A percentile compares a stretch with the other conserved stretches of the same genome.
Conservation (phyloP, 2,113 vertebrate species). For the Otis tarda region DNA sequence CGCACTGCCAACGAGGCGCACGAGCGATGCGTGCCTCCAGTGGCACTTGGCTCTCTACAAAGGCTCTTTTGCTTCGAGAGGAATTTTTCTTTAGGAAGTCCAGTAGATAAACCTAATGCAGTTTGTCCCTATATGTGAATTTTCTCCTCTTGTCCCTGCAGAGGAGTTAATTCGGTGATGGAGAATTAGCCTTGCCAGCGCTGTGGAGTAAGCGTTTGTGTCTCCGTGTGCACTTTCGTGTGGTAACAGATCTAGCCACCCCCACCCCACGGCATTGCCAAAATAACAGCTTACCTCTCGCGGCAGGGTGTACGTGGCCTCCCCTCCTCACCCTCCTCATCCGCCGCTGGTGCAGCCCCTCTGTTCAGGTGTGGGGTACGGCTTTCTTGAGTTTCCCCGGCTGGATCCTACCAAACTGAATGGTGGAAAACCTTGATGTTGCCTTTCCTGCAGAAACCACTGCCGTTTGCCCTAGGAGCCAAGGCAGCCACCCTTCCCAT, state of each 20-base stretch:
- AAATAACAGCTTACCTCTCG: neutral
- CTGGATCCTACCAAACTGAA: neutral
- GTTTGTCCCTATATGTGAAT: neutral
- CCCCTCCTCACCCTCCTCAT: neutral
- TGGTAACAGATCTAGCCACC: neutral
- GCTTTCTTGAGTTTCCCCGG: neutral
- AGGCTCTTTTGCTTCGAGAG: neutral
- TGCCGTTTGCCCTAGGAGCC: neutral
- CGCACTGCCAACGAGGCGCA: neutral
- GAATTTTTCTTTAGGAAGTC: neutral
- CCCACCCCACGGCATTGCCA: neutral
- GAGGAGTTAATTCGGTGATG: neutral
- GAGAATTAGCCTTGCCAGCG: neutral
- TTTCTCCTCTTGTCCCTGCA: neutral
- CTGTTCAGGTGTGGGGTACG: neutral
- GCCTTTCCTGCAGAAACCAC: neutral
- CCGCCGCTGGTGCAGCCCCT: neutral
- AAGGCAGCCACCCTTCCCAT: neutral
- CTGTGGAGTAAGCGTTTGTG: neutral
- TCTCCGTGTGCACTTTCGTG: fast-evolving
- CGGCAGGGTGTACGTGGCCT: fast-evolving
- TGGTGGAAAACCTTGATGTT: neutral
- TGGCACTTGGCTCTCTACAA: neutral
- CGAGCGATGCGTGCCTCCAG: neutral
- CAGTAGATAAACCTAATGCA: neutral